Percentiles rank a stretch among this genome's conserved stretches.
Evolutionary conservation across 2,888 invertebrate species (phyloP).

Genomic region (Boloria euphrosyne): DNA sequence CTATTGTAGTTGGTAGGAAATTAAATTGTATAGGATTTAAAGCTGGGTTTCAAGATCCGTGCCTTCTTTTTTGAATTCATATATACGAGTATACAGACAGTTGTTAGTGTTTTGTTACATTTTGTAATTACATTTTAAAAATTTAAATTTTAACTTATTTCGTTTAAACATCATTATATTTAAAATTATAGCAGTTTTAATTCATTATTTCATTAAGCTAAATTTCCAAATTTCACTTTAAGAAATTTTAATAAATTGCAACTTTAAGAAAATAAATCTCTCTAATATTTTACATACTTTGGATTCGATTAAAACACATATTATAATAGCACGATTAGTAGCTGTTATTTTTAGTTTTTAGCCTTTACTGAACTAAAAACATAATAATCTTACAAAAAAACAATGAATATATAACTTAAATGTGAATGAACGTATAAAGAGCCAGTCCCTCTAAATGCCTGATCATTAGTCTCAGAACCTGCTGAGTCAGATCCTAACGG

Average conservation of each 20-base stretch:
- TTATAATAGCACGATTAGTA: too few species aligned
- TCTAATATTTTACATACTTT: too few species aligned
- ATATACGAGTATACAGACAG: neutral
- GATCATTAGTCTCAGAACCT: slow-evolving; percentile 21
- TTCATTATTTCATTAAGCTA: too few species aligned
- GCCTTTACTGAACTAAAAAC: too few species aligned
- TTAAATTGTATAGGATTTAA: slow-evolving; percentile 6
- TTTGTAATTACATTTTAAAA: too few species aligned
- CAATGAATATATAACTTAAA: slow-evolving; percentile 3
- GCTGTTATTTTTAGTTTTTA: too few species aligned
- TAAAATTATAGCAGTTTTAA: too few species aligned
- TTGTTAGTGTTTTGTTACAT: too few species aligned
- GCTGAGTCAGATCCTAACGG: slow-evolving; percentile 16
- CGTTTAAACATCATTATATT: neutral
- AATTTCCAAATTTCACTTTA: too few species aligned
- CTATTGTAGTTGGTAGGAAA: slow-evolving; percentile 12
- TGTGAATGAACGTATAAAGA: slow-evolving; percentile 3
- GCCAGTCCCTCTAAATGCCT: slow-evolving; percentile 9
- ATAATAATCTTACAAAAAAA: neutral
- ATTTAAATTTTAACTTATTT: neutral
- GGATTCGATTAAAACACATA: too few species aligned
- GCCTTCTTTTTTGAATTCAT: neutral
- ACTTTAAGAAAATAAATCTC: too few species aligned
- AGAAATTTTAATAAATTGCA: too few species aligned
- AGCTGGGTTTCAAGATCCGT: neutral